phyloP scores from a whole-genome alignment of 2,797 vertebrate species.

The Neomorphus geoffroyi region DNA sequence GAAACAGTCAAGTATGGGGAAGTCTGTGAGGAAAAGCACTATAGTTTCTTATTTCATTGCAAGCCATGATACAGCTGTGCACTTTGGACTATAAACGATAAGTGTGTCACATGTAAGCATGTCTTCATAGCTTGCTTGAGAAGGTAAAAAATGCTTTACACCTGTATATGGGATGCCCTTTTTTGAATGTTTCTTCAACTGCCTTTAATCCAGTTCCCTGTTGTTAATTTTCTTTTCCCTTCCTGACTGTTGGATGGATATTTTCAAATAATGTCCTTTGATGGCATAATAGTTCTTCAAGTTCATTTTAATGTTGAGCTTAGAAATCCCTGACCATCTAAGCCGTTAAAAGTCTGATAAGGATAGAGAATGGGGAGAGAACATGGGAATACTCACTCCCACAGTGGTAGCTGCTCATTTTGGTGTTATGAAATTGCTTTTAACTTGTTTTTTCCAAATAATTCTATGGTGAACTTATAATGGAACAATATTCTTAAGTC shows the following conservation, averaged over 20 bases:
- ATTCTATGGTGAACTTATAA: not conserved
- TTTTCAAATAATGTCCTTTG: conserved; percentile 24
- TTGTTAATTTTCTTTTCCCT: conserved; percentile 28
- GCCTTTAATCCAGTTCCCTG: conserved; percentile 28
- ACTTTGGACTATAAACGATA: not conserved
- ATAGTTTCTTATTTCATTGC: not conserved
- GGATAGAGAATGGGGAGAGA: not conserved
- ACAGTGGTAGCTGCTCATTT: not conserved
- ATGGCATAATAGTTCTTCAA: not conserved
- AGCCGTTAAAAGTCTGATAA: not conserved
- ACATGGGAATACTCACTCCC: not conserved
- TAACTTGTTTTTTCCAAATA: not conserved
- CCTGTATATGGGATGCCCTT: not conserved
- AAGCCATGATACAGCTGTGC: not conserved
- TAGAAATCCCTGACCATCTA: not conserved
- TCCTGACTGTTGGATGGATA: not conserved
- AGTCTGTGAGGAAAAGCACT: not conserved
- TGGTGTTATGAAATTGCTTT: not conserved
- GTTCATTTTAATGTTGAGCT: not conserved
- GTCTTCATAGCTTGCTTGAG: not conserved
- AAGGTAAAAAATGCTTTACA: not conserved
- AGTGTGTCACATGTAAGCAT: not conserved
- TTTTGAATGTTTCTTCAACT: not conserved
- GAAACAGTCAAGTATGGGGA: not conserved
- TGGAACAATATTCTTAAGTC: not conserved